These are phyloP conservation scores for Crypturellus undulatus DNA, from an alignment of 2,113 vertebrate species.

Conservation along the genomic window DNA sequence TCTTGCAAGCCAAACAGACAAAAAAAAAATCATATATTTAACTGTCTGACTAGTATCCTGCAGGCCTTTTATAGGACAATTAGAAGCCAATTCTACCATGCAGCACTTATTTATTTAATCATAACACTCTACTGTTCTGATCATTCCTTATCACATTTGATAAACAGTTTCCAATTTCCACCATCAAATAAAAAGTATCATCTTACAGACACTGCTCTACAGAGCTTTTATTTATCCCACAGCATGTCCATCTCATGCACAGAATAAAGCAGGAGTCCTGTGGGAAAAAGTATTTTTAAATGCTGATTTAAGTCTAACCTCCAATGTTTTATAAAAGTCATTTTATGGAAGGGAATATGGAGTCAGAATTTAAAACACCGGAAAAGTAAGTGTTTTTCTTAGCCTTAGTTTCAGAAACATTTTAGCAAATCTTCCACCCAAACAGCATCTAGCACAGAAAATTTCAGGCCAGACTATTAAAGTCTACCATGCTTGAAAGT, in stretches of 20 bases:
- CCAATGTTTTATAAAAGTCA: not conserved
- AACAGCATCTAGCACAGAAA: not conserved
- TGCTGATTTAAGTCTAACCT: not conserved
- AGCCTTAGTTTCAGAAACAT: not conserved
- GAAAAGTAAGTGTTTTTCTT: not conserved
- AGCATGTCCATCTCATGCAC: conserved; percentile 10
- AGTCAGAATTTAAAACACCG: not conserved
- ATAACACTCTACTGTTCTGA: not conserved
- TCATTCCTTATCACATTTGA: not conserved
- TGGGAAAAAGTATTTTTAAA: conserved; percentile 23
- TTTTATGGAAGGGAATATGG: not conserved
- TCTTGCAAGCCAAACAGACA: not conserved
- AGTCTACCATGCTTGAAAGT: not conserved
- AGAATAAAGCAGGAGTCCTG: conserved; percentile 8
- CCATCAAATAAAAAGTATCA: conserved; percentile 2
- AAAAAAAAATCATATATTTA: not conserved
- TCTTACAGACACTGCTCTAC: conserved; percentile 34
- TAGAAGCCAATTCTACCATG: not conserved
- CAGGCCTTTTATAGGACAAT: not conserved
- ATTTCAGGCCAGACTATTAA: not conserved
- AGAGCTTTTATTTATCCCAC: conserved; percentile 47
- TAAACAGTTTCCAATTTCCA: not conserved
- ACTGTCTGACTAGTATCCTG: not conserved
- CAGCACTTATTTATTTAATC: not conserved
- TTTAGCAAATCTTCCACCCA: not conserved